phyloP scores from a whole-genome alignment of 1,140 invertebrate genomes.

The Oncopeltus fasciatus region DNA sequence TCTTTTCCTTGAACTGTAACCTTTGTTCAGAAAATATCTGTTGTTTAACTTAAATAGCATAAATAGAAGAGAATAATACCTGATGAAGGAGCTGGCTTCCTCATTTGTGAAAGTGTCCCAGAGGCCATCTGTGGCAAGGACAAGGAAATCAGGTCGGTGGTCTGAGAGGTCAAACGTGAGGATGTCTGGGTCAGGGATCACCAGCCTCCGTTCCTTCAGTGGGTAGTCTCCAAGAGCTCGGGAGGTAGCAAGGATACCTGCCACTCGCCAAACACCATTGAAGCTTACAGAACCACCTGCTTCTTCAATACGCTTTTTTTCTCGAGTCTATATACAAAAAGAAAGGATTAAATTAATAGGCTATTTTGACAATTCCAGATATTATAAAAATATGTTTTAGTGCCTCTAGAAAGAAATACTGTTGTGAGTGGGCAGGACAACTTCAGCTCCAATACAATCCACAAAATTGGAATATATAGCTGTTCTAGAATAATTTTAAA shows the following conservation, averaged over 20 bases:
- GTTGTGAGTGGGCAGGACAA: no score
- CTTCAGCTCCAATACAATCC: no score
- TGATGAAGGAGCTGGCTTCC: slow-evolving; percentile 78
- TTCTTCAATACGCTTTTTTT: slow-evolving; percentile 74
- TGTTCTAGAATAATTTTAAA: no score
- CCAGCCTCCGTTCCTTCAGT: slow-evolving; percentile 80
- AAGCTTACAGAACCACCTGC: slow-evolving; percentile 87
- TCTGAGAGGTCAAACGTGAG: slow-evolving; percentile 77
- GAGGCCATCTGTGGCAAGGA: slow-evolving; percentile 86
- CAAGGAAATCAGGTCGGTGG: slow-evolving; percentile 73
- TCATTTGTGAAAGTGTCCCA: slow-evolving; percentile 94
- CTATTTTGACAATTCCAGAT: not conserved
- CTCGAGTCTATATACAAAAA: slow-evolving; percentile 47
- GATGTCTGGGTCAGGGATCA: slow-evolving; percentile 91
- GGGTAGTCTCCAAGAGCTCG: slow-evolving; percentile 89
- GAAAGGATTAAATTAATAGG: not conserved
- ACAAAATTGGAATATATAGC: no score
- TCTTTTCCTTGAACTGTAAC: no score
- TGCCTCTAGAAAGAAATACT: no score
- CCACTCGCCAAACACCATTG: slow-evolving; percentile 91
- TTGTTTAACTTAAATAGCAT: not conserved
- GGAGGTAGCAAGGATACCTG: slow-evolving; percentile 88
- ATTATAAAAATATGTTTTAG: not conserved
- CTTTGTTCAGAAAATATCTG: no score
- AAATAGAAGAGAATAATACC: slow-evolving; percentile 8